phyloP scores from a whole-genome alignment of 2,113 vertebrate species.

The Apodemus sylvaticus region DNA sequence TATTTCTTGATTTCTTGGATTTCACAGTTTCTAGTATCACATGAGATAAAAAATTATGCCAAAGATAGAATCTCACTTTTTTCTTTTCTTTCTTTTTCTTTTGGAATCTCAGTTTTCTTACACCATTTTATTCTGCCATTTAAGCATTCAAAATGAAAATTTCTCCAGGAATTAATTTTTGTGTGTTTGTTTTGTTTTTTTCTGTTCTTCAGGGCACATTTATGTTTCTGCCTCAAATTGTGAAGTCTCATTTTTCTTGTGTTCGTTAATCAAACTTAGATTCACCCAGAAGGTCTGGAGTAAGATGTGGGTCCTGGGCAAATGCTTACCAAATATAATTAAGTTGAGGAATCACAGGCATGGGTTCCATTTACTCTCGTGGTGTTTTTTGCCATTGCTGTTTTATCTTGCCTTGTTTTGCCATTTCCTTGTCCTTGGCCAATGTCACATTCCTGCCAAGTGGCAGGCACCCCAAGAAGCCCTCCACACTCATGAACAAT shows the following conservation, averaged over 20 bases:
- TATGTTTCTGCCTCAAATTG: conserved; percentile 51
- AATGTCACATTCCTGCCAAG: too few species aligned
- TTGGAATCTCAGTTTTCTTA: conserved; percentile 42
- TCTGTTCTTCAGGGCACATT: conserved; percentile 22
- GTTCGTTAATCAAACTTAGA: conserved; percentile 45
- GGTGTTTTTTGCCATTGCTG: not conserved
- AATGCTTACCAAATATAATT: conserved; percentile 18
- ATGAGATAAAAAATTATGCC: conserved; percentile 39
- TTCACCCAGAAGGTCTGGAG: not conserved
- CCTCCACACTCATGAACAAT: not conserved
- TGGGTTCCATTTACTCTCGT: not conserved
- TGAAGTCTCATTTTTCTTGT: conserved; percentile 47
- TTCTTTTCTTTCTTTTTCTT: too few species aligned
- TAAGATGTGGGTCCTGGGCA: not conserved
- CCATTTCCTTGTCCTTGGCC: too few species aligned
- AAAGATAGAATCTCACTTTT: conserved; percentile 56
- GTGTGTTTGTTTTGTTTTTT: conserved; percentile 48
- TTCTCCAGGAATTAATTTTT: conserved; percentile 50
- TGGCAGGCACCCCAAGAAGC: too few species aligned
- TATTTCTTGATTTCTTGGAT: conserved; percentile 14
- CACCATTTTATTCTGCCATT: conserved; percentile 24
- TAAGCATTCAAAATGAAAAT: conserved; percentile 36
- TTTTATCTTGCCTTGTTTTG: not conserved
- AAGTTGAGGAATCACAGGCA: not conserved
- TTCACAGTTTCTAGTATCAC: conserved; percentile 10